These are phyloP conservation scores for Hedya salicella DNA, from an alignment of 2,888 invertebrate genomes.

Conservation along the genomic window DNA sequence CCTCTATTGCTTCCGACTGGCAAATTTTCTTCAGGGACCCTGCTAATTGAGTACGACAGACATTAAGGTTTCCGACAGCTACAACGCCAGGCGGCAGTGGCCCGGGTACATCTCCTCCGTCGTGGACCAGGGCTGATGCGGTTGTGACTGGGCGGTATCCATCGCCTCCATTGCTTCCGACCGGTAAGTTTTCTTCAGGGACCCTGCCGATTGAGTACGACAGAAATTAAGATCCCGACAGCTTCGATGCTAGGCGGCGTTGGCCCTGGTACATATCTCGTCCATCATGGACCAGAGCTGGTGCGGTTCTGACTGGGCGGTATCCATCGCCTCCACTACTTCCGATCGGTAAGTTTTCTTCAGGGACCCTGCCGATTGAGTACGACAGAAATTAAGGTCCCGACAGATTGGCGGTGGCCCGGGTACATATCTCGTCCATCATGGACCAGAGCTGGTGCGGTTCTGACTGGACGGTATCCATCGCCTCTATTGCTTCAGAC, in stretches of 20 bases:
- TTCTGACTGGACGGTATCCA: slow-evolving; percentile 89
- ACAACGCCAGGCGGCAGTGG: slow-evolving; percentile 93
- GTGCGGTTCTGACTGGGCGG: slow-evolving; percentile 90
- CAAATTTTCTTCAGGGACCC: slow-evolving; percentile 85
- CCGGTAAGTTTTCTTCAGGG: slow-evolving; percentile 69
- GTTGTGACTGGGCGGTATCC: slow-evolving; percentile 97
- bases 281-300: slow-evolving; percentile 89
- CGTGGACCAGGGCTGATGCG: slow-evolving; percentile 92
- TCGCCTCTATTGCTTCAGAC: slow-evolving; percentile 83
- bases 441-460: slow-evolving; percentile 90
- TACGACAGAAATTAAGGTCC: slow-evolving; percentile 87
- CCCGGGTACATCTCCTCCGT: slow-evolving; percentile 88
- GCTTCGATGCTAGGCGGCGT: slow-evolving; percentile 81
- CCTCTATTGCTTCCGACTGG: slow-evolving; percentile 80
- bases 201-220: slow-evolving; percentile 77
- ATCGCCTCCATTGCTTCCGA: slow-evolving; percentile 93
- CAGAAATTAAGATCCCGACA: slow-evolving; percentile 86
- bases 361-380: slow-evolving; percentile 86
- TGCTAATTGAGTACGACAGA: slow-evolving; percentile 85
- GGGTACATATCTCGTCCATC: slow-evolving; percentile 88
- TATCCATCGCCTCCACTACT: slow-evolving; percentile 84
- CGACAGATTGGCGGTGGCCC: slow-evolving; percentile 89
- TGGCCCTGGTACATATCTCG: slow-evolving; percentile 92
- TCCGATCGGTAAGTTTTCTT: slow-evolving; percentile 77
- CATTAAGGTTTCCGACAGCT: slow-evolving; percentile 87